Base-by-base conservation (phyloP, 2,888 invertebrate genomes). In the Ophioninae sp. region DNA sequence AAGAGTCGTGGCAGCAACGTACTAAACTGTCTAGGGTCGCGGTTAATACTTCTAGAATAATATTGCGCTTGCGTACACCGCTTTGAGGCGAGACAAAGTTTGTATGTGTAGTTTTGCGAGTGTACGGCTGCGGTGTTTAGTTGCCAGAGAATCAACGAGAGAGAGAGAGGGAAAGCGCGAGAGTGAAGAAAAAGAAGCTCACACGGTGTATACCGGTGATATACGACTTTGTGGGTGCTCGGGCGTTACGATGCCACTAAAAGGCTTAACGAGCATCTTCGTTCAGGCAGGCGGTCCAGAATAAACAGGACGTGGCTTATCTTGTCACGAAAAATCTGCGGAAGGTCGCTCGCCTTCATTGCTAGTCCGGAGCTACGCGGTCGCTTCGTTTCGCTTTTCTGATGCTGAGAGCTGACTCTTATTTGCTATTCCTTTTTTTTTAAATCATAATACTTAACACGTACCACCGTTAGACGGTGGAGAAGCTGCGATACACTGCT, bases 241-340 rank as follows among this genome's bases (percentile, higher is more conserved):
- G 89, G 83, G 89, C 90, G 91, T 91, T 91, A 91, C 90, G 89
- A 79, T 88, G 89, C 87, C 90, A 89, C 90, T 91, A 91, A 92
- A 92, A 91, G 92, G 91, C 91, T 92, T 92, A 92, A 92, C 92
- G 92, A 92, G 91, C 91, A 92, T 92, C 92, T 92, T 92, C 91
- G 91, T 87, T 86, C 90, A 89, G 89, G 89, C 89, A 88, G 87
- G 87, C 84, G 85, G 86, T 88, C 88, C 87, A 87, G 89, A 90
- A 91, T 89, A 92, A 92, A 92, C 92, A 91, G 92, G 91, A 92
- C 92, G 92, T 92, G 92, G 92, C 92, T 92, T 92, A 92, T 92
- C 92, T 92, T 90, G 91, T 91, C 91, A 91, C 92, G 92, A 91
- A 92, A 92, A 92, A 92, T 92, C 92, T 91, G 91, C 89, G 86